Base-by-base conservation (phyloP, 2,888 invertebrate species). In the Salpingus planirostris region DNA sequence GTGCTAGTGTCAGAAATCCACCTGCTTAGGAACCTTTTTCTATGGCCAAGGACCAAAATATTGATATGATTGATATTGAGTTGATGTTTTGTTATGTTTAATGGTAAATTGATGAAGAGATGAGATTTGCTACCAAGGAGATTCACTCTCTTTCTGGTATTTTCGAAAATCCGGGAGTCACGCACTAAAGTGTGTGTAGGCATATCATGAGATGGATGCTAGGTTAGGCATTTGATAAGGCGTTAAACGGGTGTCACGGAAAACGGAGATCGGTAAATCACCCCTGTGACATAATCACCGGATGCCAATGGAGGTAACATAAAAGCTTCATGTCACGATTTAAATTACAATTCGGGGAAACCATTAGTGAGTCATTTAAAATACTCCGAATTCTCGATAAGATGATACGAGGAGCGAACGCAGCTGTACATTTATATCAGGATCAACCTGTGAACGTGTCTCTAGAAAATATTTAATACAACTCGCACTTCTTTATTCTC, bases 301-400 rank as follows among this genome's bases (percentile, higher is more conserved):
- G 42, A 41, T 42, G 36, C 42, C 40, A n/a, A n/a, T 40, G 33
- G 25, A 46, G 42, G 35, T 37, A 44, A 44, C 50, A 48, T 47
- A 47, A 47, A 48, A n/a, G 45, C 46, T 48, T 45, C 41, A 38
- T 38, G 45, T 50, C 50, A 47, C 41, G 40, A 40, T 36, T 40
- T 44, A 43, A 50, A 50, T 47, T 44, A 46, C 43, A 36, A 44
- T 46, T 47, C 46, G 40, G 43, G 37, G 38, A 41, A 38, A 41
- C 41, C 41, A 41, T 41, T 41, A 41, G 41, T 35, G 37, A 41
- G 37, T 38, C 35, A 29, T 41, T 41, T 41, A 38, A 41, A 41
- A 31, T 38, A 38, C 34, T 40, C 40, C 32, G 33, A 34, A 37
- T 38, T 38, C n/a, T 32, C 37, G 36, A 40, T 40, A 38, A 40